phyloP scores from a whole-genome alignment of 2,113 vertebrate genomes.

The Felis catus region DNA sequence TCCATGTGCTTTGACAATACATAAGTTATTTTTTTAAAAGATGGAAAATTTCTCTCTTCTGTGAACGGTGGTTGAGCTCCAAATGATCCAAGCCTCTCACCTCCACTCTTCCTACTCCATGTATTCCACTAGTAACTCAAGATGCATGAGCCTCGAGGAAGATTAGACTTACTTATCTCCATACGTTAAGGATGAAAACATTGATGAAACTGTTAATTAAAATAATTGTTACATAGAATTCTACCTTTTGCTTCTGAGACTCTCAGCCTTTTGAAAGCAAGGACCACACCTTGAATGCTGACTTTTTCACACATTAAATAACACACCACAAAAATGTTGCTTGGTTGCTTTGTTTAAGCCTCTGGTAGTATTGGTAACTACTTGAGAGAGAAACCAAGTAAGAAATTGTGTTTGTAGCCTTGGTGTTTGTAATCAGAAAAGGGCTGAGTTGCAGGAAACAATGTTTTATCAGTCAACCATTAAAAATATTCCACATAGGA shows the following conservation, averaged over 20 bases:
- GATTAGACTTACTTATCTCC: background rate
- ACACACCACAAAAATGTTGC: background rate
- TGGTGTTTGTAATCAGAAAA: slow-evolving; percentile 73
- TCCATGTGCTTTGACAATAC: background rate
- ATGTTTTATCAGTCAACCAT: slow-evolving; percentile 77
- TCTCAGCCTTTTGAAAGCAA: slow-evolving; percentile 61
- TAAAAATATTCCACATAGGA: slow-evolving; percentile 76
- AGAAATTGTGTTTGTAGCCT: slow-evolving; percentile 69
- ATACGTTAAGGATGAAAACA: background rate
- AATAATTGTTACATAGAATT: background rate
- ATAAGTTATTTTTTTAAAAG: background rate
- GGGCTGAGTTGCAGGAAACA: slow-evolving; percentile 61
- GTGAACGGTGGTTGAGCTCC: background rate
- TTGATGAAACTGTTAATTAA: background rate
- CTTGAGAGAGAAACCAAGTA: slow-evolving; percentile 23
- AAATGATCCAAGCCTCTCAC: background rate
- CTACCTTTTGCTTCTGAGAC: slow-evolving; percentile 48
- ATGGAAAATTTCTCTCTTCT: background rate
- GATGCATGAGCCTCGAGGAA: background rate
- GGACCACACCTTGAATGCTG: slow-evolving; percentile 6
- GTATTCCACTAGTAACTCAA: background rate
- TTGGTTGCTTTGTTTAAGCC: slow-evolving; percentile 25
- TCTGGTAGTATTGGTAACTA: slow-evolving; percentile 24
- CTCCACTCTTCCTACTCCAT: background rate
- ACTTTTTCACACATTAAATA: slow-evolving; percentile 34